Percentiles rank a stretch among this genome's conserved stretches.
Evolutionary conservation across 35 echinoderm and acorn worm species (phyloP).

Genomic region (Strongylocentrotus purpuratus): DNA sequence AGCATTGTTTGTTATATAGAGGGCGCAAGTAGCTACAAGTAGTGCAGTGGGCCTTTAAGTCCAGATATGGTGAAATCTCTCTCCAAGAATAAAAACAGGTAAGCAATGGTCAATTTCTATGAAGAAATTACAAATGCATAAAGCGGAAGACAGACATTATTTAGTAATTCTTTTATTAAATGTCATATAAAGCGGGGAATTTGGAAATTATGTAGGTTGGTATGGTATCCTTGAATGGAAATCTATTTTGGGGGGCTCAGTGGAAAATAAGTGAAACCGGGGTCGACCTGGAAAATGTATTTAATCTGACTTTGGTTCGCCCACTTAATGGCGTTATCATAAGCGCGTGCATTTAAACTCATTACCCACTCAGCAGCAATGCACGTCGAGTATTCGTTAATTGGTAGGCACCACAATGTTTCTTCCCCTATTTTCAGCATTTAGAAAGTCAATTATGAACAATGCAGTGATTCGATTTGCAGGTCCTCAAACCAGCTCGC

Average conservation of each 20-base stretch:
- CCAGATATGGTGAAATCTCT: no score
- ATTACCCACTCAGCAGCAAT: not conserved
- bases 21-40: no score
- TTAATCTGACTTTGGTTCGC: not conserved
- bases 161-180: not conserved
- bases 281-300: not conserved
- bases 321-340: not conserved
- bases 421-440: not conserved
- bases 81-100: no score
- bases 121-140: no score
- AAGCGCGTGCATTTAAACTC: not conserved
- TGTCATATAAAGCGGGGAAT: not conserved
- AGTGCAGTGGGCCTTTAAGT: no score
- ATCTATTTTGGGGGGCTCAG: not conserved
- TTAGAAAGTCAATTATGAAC: conserved; percentile 29
- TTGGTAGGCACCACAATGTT: not conserved
- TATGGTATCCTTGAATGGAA: not conserved
- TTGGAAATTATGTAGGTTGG: not conserved
- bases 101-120: no score
- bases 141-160: no score
- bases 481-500: not conserved
- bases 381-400: not conserved
- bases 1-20: no score
- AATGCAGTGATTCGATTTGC: conserved; percentile 27
- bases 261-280: not conserved